Evolutionary conservation across 2,113 vertebrate genomes (phyloP).

Genomic region (Haemorhous mexicanus): DNA sequence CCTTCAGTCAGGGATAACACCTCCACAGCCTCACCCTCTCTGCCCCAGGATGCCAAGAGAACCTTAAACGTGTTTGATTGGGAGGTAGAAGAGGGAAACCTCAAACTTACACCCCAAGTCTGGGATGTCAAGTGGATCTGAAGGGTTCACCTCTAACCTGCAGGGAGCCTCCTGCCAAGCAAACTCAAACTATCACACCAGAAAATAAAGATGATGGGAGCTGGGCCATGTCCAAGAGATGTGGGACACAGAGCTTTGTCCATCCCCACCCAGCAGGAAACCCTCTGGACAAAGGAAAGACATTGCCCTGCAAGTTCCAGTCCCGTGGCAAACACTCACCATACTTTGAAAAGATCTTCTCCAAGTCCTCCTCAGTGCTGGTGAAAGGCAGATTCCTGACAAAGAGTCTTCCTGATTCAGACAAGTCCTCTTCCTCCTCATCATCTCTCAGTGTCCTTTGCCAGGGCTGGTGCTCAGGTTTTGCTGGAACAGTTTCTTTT

Average conservation of each 20-base stretch:
- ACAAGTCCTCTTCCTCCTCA: constrained; percentile 91
- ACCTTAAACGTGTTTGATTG: background rate
- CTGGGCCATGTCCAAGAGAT: rapidly evolving
- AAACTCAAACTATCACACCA: background rate
- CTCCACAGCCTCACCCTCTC: background rate
- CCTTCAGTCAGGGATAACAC: background rate
- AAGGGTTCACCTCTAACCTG: background rate
- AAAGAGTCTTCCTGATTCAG: constrained; percentile 91
- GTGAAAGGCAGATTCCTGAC: constrained; percentile 93
- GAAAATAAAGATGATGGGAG: background rate
- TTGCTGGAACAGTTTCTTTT: background rate
- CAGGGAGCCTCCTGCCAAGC: background rate
- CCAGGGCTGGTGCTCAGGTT: constrained; percentile 29
- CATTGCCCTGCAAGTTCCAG: rapidly evolving
- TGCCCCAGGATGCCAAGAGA: background rate
- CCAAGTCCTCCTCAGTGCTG: constrained; percentile 89
- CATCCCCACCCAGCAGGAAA: background rate
- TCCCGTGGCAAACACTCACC: constrained; percentile 65
- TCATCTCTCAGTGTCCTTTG: constrained; percentile 77
- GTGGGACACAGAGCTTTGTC: background rate
- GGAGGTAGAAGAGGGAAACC: background rate
- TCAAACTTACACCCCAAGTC: background rate
- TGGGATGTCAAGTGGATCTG: background rate
- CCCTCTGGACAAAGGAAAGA: background rate
- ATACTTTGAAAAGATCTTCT: constrained; percentile 81